Conservation (phyloP, 2,113 vertebrate genomes). For the Nansenia antarctica region DNA sequence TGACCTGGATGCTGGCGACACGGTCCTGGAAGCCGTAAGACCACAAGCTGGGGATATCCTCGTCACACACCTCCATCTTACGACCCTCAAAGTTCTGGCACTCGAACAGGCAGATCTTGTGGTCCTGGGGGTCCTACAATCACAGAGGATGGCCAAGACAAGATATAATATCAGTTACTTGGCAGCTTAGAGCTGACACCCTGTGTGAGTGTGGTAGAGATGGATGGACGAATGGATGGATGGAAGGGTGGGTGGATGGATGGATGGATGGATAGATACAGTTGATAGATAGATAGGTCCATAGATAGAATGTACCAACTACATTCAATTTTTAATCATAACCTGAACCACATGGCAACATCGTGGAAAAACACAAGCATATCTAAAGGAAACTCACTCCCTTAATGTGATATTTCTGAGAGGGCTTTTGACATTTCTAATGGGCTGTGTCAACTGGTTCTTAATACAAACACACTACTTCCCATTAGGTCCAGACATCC, state of each 20-base stretch:
- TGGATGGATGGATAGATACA: not conserved
- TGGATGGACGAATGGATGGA: not conserved
- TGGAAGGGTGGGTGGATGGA: not conserved
- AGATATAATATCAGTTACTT: no score
- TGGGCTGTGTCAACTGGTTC: slow-evolving; percentile 19
- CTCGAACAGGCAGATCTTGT: slow-evolving; percentile 81
- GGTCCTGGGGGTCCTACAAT: slow-evolving; percentile 77
- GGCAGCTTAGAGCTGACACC: no score
- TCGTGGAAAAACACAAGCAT: slow-evolving; percentile 1
- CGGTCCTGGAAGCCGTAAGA: slow-evolving; percentile 82
- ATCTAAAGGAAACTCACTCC: not conserved
- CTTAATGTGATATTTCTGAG: slow-evolving; percentile 22
- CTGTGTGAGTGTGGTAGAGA: no score
- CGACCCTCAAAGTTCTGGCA: slow-evolving; percentile 79
- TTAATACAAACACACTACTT: slow-evolving; percentile 5
- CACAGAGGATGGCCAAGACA: no score
- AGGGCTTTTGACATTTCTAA: slow-evolving; percentile 29
- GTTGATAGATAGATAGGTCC: no score
- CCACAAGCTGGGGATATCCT: slow-evolving; percentile 84
- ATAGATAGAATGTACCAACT: no score
- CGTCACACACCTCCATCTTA: slow-evolving; percentile 85
- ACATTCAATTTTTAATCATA: not conserved
- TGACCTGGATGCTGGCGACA: slow-evolving; percentile 79
- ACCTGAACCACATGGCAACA: not conserved
- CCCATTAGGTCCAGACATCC: not conserved